Evolutionary conservation across 2,797 vertebrate species (phyloP).

Genomic region (Florisuga fusca): DNA sequence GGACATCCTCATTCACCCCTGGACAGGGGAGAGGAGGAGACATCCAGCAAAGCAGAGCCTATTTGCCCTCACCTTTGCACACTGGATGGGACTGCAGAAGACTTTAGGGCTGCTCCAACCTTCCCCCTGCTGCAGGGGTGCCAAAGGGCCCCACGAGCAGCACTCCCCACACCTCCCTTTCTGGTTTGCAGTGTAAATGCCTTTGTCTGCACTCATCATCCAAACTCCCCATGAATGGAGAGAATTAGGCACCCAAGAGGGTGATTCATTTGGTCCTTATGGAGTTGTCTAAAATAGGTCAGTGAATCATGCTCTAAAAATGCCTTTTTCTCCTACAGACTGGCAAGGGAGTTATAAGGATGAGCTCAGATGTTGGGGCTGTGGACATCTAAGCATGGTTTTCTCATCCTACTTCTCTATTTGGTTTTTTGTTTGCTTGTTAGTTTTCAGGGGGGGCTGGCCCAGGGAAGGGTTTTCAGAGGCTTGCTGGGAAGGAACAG

Average conservation of each 20-base stretch:
- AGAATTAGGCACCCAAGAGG: neutral
- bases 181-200: neutral
- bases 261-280: constrained; percentile 38
- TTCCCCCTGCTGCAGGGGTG: neutral
- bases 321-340: constrained; percentile 1
- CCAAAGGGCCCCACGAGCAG: too few species aligned
- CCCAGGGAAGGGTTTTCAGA: neutral
- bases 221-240: neutral
- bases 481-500: neutral
- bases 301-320: constrained; percentile 45
- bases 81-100: neutral
- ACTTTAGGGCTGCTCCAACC: neutral
- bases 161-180: neutral
- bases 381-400: neutral
- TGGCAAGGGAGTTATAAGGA: neutral
- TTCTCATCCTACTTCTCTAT: neutral
- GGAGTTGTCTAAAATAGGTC: constrained; percentile 39
- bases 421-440: neutral
- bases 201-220: neutral
- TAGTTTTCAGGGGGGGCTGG: neutral
- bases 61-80: neutral
- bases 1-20: neutral
- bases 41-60: accelerated
- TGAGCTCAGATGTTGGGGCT: neutral
- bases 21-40: neutral